Evolutionary conservation across 2,797 vertebrate genomes (phyloP).

Genomic region (Nyctibius grandis): DNA sequence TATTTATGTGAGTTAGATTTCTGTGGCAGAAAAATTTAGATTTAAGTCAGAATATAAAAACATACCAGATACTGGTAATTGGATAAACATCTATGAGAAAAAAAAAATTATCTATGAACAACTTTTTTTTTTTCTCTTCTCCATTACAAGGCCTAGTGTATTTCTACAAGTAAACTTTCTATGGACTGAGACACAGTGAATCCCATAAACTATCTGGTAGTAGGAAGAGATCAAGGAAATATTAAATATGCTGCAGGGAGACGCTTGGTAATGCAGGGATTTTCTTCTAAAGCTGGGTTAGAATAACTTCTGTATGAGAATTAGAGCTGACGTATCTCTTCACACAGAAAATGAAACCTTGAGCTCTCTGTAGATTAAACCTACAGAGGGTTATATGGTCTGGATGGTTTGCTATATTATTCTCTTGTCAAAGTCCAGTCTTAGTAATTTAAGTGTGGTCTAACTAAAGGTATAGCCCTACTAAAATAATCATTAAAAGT

Average conservation of each 20-base stretch:
- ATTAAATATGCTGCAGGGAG: neutral
- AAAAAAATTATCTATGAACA: neutral
- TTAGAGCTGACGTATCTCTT: neutral
- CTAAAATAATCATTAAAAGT: neutral
- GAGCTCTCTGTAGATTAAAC: neutral
- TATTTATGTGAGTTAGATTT: neutral
- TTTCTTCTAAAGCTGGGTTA: neutral
- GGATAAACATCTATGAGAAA: neutral
- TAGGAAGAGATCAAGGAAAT: neutral
- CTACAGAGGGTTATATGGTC: rapidly evolving
- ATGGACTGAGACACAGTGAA: neutral
- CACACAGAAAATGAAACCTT: neutral
- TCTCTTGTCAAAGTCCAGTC: neutral
- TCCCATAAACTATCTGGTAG: neutral
- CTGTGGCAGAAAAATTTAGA: neutral
- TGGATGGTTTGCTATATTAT: neutral
- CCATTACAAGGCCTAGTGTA: neutral
- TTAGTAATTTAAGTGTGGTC: neutral
- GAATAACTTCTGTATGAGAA: neutral
- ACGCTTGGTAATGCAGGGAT: neutral
- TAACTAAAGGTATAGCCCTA: neutral
- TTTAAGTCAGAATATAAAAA: neutral
- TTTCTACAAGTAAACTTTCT: neutral
- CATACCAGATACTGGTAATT: neutral
- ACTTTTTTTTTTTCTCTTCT: neutral